These are phyloP conservation scores for Perca flavescens DNA, from an alignment of 2,113 vertebrate genomes.

Conservation along the genomic window DNA sequence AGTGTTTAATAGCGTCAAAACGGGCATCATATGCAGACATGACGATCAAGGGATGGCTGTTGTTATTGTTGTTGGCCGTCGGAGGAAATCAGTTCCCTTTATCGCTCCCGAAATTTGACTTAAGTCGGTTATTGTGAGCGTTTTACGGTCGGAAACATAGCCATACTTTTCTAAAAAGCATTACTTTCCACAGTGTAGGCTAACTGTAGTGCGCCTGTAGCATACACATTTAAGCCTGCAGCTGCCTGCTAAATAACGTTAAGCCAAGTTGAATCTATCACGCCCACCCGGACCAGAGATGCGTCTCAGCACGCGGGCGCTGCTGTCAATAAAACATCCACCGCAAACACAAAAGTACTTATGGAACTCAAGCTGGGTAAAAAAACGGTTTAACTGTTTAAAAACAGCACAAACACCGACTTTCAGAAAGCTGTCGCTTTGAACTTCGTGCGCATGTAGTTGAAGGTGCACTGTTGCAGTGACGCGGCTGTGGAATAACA, in stretches of 20 bases:
- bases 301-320: constrained; percentile 73
- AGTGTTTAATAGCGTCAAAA: constrained; percentile 22
- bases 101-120: background rate
- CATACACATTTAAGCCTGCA: constrained; percentile 27
- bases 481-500: constrained; percentile 74
- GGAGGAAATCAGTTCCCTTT: background rate
- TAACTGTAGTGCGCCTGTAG: constrained; percentile 2
- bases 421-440: background rate
- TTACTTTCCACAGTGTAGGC: background rate
- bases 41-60: constrained; percentile 35
- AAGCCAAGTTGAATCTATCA: constrained; percentile 73
- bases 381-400: background rate
- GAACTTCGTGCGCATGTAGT: constrained; percentile 74
- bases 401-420: background rate
- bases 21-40: background rate
- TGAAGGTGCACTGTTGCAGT: constrained; percentile 62
- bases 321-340: constrained; percentile 75
- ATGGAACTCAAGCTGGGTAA: background rate
- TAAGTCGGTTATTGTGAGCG: constrained; percentile 9
- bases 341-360: constrained; percentile 22
- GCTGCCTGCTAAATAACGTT: constrained; percentile 6
- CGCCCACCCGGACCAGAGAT: constrained; percentile 77
- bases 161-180: background rate
- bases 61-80: constrained; percentile 46
- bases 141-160: background rate